These are phyloP conservation scores for Novumbra hubbsi DNA, from an alignment of 2,797 vertebrate species.

Conservation along the genomic window DNA sequence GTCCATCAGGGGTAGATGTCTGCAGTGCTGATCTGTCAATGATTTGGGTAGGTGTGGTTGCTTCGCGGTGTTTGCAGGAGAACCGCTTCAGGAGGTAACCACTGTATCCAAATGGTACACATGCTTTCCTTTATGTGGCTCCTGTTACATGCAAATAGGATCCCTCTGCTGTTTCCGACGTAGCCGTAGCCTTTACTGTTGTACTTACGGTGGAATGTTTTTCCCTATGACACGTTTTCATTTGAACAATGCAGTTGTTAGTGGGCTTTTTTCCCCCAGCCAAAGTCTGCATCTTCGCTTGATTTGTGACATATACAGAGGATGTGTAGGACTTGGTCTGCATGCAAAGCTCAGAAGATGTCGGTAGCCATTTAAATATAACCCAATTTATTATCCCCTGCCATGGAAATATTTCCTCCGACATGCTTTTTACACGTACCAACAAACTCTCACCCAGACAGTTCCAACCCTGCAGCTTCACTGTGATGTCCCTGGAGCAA, in stretches of 20 bases:
- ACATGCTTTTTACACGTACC: background rate
- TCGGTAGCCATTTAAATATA: background rate
- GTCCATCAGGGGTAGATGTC: background rate
- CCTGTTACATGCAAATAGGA: background rate
- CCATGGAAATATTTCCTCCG: background rate
- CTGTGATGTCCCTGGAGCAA: background rate
- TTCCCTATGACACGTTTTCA: background rate
- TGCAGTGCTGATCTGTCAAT: background rate
- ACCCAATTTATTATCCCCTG: background rate
- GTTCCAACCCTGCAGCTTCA: background rate
- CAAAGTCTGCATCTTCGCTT: background rate
- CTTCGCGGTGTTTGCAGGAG: background rate
- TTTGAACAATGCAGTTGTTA: background rate
- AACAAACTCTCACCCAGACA: background rate
- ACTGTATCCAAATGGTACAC: background rate
- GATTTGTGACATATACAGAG: conserved; percentile 1
- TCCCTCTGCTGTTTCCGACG: background rate
- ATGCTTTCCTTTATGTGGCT: background rate
- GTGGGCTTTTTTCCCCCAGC: background rate
- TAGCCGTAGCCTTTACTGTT: background rate
- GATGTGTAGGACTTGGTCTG: background rate
- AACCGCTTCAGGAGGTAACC: background rate
- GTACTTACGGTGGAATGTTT: background rate
- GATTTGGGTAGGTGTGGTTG: background rate
- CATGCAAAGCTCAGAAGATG: background rate